A percentile compares a stretch with the other conserved stretches of the same genome.
These are phyloP conservation scores for Morpho helenor DNA, from an alignment of 2,888 invertebrate genomes.

Conservation along the genomic window DNA sequence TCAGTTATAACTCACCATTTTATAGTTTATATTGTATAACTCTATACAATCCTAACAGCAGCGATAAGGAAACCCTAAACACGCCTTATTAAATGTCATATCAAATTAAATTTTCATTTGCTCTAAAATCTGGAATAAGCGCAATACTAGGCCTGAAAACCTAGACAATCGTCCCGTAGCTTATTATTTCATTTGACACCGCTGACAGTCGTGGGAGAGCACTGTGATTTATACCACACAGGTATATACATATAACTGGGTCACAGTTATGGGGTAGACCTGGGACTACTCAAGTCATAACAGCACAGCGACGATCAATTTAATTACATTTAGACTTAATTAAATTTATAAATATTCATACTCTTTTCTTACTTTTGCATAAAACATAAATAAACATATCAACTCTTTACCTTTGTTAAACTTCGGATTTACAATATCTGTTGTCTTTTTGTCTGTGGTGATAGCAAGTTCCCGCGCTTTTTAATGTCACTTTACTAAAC, in stretches of 20 bases:
- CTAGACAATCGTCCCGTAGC: slow-evolving; percentile 22
- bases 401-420: no score
- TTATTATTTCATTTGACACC: slow-evolving; percentile 43
- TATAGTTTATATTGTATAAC: no score
- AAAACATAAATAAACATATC: no score
- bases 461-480: no score
- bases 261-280: slow-evolving; percentile 36
- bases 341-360: no score
- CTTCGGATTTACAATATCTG: no score
- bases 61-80: neutral
- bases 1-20: no score
- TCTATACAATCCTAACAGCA: neutral
- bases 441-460: no score
- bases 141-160: slow-evolving; percentile 7
- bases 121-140: slow-evolving; percentile 10
- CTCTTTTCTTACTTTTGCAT: no score
- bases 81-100: slow-evolving; percentile 10
- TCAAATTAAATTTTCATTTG: slow-evolving; percentile 9
- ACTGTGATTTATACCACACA: slow-evolving; percentile 38
- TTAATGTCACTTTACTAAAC: no score
- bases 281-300: slow-evolving; percentile 11
- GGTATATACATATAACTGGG: slow-evolving; percentile 23
- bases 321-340: neutral
- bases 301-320: neutral
- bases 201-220: slow-evolving; percentile 30